Evolutionary conservation across 2,797 vertebrate genomes (phyloP), one percentile per base, ranked within the genome.

Genomic region (Chromis chromis): DNA sequence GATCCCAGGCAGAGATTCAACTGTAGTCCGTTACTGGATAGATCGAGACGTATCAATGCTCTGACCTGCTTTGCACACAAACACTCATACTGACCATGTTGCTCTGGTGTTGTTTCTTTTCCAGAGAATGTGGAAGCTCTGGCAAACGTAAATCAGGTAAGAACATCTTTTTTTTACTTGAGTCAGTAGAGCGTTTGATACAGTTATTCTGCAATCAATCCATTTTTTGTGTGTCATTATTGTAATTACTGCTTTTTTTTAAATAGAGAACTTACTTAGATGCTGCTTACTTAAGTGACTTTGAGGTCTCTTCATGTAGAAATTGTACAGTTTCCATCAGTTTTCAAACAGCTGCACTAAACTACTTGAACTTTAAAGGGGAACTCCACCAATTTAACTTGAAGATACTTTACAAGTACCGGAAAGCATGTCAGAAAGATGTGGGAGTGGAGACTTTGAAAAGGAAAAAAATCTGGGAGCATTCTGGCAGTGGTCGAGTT

Each of bases 71-170:
- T 1, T 14, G 17, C 19, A 28, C 39, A 65, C 65, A 33, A n/a
- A 25, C 25, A 25, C 39, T 62, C 56, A 65, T 31, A 61, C 93
- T 97, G 93, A 97, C 86, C 87, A 97, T 97, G 97, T 91, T 95
- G 90, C 82, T 98, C 79, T 97, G 96, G 89, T 98, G 96, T 95
- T 97, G 96, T 88, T 96, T 97, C 79, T 90, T 95, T 97, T 97
- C 87, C 93, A 98, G 97, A 92, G 97, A 98, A 78, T 96, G 95
- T 88, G 96, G 96, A 74, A 93, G 90, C 40, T 87, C 96, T 49
- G 96, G 96, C 9, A 97, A 94, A 89, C 95, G 96, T 53, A 98
- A 96, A 93, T 96, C 96, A 94, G 97, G 97, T 98, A 96, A 96
- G 95, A 11, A 28, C 33, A 17, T 8, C 1, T 52, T 24, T 55